Evolutionary conservation across 1,140 invertebrate species (phyloP).

Genomic region (Heliconius hewitsoni): DNA sequence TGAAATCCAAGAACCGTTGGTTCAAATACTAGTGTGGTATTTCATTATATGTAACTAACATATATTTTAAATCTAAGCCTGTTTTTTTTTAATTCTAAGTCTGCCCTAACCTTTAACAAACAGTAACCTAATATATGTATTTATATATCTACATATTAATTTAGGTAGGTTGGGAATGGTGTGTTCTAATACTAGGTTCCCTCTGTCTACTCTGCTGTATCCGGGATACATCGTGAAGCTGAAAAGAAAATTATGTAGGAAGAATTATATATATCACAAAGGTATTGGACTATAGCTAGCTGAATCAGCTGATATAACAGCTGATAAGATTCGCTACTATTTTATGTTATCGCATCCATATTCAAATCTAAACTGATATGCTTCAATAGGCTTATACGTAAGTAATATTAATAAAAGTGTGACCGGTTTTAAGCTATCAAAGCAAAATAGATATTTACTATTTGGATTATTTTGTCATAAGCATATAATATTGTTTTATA

Average conservation of each 20-base stretch:
- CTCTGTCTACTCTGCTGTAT: no score
- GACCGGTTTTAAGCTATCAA: conserved; percentile 22
- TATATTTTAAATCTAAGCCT: no score
- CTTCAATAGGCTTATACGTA: conserved; percentile 21
- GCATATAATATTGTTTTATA: background rate
- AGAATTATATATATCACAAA: background rate
- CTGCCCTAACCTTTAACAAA: no score
- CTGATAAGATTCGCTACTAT: conserved; percentile 14
- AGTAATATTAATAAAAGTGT: conserved; percentile 25
- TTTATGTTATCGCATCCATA: conserved; percentile 19
- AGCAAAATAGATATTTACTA: background rate
- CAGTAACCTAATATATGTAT: no score
- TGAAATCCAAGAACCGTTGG: no score
- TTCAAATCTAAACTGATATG: conserved; percentile 28
- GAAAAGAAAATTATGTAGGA: background rate
- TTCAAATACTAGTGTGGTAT: no score
- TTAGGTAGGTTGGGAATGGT: background rate
- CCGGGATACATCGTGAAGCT: no score
- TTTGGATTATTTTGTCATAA: background rate
- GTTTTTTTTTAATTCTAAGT: no score
- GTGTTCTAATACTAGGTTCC: no score
- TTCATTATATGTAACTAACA: no score
- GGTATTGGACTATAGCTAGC: conserved; percentile 12
- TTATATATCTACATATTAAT: no score
- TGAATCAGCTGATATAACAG: conserved; percentile 19